Conservation (phyloP, 1,140 invertebrate species). For the Apis florea region DNA sequence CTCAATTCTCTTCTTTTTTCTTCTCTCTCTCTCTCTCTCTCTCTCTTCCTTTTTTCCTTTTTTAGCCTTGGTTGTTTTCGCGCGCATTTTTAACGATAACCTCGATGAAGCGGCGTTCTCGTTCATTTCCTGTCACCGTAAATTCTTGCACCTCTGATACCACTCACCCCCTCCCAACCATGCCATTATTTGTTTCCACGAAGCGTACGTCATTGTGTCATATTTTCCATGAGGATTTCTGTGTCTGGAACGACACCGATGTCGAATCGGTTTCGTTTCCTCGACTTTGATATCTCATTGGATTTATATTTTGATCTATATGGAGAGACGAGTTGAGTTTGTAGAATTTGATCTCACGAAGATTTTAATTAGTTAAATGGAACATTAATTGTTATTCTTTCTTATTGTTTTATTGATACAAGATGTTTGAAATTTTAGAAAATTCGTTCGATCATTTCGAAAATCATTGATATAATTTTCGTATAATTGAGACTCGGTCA, state of each 20-base stretch:
- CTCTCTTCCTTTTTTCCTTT: not conserved
- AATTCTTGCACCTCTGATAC: not conserved
- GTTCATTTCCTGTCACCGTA: slow-evolving; percentile 8
- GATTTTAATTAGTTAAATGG: no score
- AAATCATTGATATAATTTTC: no score
- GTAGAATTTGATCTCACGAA: no score
- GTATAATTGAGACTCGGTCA: no score
- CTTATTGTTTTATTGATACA: no score
- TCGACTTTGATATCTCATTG: no score
- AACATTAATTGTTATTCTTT: no score
- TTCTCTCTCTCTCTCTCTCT: not conserved
- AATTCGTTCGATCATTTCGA: no score
- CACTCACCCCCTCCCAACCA: no score
- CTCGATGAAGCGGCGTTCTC: slow-evolving; percentile 2
- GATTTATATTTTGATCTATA: no score
- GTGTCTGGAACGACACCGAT: not conserved
- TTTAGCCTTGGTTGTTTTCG: not conserved
- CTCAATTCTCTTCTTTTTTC: not conserved
- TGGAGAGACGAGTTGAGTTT: no score
- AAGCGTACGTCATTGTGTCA: not conserved
- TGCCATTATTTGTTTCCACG: not conserved
- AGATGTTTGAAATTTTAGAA: no score
- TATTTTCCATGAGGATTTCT: not conserved
- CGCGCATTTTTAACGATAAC: slow-evolving; percentile 17
- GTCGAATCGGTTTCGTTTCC: not conserved